Conservation (phyloP, 64 coral and sea anemone species). For the Hydrozoanthus tunicans region DNA sequence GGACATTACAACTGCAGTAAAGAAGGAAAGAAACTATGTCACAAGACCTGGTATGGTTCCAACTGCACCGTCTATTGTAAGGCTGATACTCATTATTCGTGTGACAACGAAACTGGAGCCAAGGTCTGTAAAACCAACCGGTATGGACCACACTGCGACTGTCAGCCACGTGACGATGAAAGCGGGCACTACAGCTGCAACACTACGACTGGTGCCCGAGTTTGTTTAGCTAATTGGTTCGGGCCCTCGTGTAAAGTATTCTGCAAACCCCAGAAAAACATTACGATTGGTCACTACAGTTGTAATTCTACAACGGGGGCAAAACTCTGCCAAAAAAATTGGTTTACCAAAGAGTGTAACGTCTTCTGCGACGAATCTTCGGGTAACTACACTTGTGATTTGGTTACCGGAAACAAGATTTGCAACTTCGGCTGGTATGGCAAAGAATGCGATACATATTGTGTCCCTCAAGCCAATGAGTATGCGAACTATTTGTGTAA, state of each 20-base stretch:
- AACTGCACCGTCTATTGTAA: conserved; percentile 61
- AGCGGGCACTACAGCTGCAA: conserved; percentile 33
- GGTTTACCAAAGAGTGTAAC: conserved; percentile 14
- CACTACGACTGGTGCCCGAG: neutral
- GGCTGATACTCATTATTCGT: conserved; percentile 56
- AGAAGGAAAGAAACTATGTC: conserved; percentile 57
- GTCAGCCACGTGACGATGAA: neutral
- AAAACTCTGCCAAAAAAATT: conserved; percentile 27
- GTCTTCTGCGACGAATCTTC: conserved; percentile 12
- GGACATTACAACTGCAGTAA: conserved; percentile 52
- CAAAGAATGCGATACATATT: conserved; percentile 1
- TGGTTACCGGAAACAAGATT: conserved; percentile 25
- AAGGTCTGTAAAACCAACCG: conserved; percentile 63
- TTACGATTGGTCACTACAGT: conserved; percentile 21
- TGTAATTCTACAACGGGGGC: conserved; percentile 62
- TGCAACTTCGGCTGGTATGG: conserved; percentile 8
- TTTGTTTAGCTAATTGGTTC: conserved; percentile 12
- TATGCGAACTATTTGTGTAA: conserved; percentile 25
- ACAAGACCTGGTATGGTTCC: conserved; percentile 60
- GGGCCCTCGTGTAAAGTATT: conserved; percentile 14
- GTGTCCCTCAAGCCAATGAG: neutral
- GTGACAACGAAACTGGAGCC: conserved; percentile 55
- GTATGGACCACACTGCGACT: conserved; percentile 68
- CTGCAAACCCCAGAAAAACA: conserved; percentile 16
- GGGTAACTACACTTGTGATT: conserved; percentile 59